A percentile compares a stretch with the other conserved stretches of the same genome.
phyloP scores from a whole-genome alignment of 2,113 vertebrate species.

The Etia nguti region DNA sequence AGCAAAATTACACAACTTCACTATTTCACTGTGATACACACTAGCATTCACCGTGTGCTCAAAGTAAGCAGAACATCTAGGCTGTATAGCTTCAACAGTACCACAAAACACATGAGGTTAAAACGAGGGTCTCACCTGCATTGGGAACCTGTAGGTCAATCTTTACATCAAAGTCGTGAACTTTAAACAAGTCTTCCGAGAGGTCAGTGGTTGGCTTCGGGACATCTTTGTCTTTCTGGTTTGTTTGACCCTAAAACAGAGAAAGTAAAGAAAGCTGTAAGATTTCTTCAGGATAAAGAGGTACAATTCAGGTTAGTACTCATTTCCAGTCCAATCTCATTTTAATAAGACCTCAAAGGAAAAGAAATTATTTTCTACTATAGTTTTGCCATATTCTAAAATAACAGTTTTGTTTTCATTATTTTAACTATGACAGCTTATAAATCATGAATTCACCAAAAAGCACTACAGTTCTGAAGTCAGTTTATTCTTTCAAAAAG shows the following conservation, averaged over 20 bases:
- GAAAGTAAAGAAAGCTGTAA: neutral
- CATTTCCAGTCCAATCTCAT: neutral
- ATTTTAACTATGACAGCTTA: neutral
- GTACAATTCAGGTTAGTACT: neutral
- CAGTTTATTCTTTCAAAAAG: neutral
- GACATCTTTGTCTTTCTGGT: conserved; percentile 85
- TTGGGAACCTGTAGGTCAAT: conserved; percentile 98
- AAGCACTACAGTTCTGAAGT: neutral
- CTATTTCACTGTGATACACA: neutral
- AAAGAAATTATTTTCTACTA: neutral
- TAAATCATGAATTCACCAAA: neutral
- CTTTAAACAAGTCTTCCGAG: conserved; percentile 98
- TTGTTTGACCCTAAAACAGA: conserved; percentile 72
- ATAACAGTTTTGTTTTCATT: neutral
- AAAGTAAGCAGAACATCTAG: neutral
- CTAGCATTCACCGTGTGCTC: neutral
- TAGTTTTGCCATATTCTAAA: neutral
- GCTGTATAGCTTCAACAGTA: neutral
- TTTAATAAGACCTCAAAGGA: neutral
- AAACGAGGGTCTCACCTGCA: conserved; percentile 77
- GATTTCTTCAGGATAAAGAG: neutral
- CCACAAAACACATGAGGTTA: neutral
- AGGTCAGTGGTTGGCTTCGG: conserved; percentile 92
- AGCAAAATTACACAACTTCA: neutral
- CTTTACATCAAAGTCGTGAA: conserved; percentile 98